phyloP scores from a whole-genome alignment of 2,797 vertebrate species.

The Hippocampus kuda region DNA sequence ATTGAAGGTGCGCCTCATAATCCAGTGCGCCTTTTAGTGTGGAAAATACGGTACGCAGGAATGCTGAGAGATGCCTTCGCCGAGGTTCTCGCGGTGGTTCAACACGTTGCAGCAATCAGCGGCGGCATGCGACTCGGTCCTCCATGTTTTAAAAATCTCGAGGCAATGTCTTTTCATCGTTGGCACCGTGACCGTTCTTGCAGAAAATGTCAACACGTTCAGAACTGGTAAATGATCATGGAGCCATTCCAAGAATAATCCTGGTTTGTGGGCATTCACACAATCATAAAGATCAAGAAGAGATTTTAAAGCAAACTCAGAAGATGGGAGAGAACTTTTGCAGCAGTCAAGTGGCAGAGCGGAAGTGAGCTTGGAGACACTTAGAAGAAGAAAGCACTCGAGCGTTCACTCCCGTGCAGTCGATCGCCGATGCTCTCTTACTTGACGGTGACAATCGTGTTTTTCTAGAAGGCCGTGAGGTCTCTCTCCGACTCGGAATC shows the following conservation, averaged over 20 bases:
- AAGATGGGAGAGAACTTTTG: neutral
- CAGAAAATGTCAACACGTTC: neutral
- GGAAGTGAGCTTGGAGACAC: conserved; percentile 44
- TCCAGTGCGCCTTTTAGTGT: too few species aligned
- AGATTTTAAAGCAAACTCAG: neutral
- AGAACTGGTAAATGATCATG: too few species aligned
- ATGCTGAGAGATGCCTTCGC: too few species aligned
- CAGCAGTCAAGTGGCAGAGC: conserved; percentile 22
- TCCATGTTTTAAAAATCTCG: too few species aligned
- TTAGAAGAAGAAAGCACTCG: conserved; percentile 37
- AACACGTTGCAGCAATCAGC: too few species aligned
- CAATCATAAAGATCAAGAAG: neutral
- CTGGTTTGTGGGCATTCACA: neutral
- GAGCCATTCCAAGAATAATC: neutral
- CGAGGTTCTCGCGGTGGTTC: too few species aligned
- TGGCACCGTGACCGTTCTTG: neutral
- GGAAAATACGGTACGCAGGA: too few species aligned
- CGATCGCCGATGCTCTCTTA: conserved; percentile 58
- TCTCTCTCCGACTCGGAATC: conserved; percentile 58
- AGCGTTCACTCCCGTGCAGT: conserved; percentile 62
- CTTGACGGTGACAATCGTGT: conserved; percentile 50
- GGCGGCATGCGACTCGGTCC: too few species aligned
- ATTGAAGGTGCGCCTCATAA: too few species aligned
- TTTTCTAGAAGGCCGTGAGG: conserved; percentile 59
- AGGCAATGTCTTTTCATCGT: too few species aligned